Evolutionary conservation across 64 coral and sea anemone genomes (phyloP), one percentile per base, ranked within the genome.

Genomic region (Dendronephthya gigantea): DNA sequence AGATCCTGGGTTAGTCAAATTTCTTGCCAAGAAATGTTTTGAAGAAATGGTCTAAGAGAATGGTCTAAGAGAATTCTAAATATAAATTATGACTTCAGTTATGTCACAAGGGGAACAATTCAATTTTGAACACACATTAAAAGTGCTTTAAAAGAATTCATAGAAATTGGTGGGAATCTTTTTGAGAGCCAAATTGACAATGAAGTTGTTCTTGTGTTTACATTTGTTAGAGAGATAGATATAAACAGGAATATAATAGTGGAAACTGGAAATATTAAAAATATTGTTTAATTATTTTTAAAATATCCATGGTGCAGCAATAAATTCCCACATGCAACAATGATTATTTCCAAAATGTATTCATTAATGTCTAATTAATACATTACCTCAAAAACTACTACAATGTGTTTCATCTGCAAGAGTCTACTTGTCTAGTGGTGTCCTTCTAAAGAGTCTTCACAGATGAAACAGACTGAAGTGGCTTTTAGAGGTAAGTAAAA

Each of bases 191-290:
- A 86, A 28, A 65, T 83, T 87, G 84, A 90, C 47, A 82, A 55
- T 19, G 40, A 58, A 27, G 47, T 68, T 0, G 23, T 82, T 43
- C 15, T 87, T 0, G 75, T 86, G 1, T 90, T 90, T 66, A 87
- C 75, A 15, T 85, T 90, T 90, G 89, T 90, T 31, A 68, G 75
- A 47, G 84, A 84, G 40, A 76, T 86, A 82, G 89, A 72, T 16
- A 56, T 48, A 10, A 50, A 68, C 39, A 49, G 40, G 56, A 9
- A 48, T 70, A 70, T n/a, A 25, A 8, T 31, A n/a, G 8, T 70
- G 66, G 29, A 19, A 8, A 19, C 17, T 70, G 66, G 66, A 70
- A 70, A 31, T 70, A n/a, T 50, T 50, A 50, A 50, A 50, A 16
- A n/a, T n/a, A n/a, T n/a, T 50, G 7, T 50, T 7, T 50, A 9